Base-by-base conservation (phyloP, 2,113 vertebrate species). In the Deroptyus accipitrinus region DNA sequence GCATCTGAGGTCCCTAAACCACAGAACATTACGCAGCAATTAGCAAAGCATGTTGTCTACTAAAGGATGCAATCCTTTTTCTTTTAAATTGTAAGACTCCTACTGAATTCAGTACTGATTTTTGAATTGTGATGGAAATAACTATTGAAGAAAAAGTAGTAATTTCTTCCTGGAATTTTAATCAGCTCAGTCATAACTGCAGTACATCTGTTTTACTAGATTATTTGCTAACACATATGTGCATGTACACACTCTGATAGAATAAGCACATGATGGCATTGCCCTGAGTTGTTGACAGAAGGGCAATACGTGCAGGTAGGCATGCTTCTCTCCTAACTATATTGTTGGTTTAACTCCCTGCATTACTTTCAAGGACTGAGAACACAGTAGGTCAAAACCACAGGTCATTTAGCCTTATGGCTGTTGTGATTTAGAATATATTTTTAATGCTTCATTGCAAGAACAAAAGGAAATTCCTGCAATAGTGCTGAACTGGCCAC, bases 181-280 rank as follows among this genome's bases (percentile, higher is more conserved):
- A 91, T 95, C 86, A 89, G 62, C 77, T 93, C 57, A 81, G 88
- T 57, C 80, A 82, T 95, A 95, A 93, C 90, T 95, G 55, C 3
- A 1, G 73, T 90, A 52, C 66, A 92, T 96, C 92, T 95, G 90
- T 44, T 95, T 90, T 82, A 67, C 31, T 66, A 62, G 88, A 87
- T 95, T 96, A 92, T 96, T 97, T 94, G 66, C 83, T 94, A 90
- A 72, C 51, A 90, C 44, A 48, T 70, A 72, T 5, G 4, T 75
- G 83, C 62, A 57, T 63, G 62, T 83, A 82, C 35, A 16, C 30
- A 16, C 35, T 55, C 70, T 73, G 90, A 84, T 86, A 92, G 69
- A 83, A 64, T 25, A 75, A 86, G 83, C 69, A 75, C 73, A 75
- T 13, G 22, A 77, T 96, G 88, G 62, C 35, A 66, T 84, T 90